Evolutionary conservation across 2,888 invertebrate species (phyloP).

Genomic region (Autographa gamma): DNA sequence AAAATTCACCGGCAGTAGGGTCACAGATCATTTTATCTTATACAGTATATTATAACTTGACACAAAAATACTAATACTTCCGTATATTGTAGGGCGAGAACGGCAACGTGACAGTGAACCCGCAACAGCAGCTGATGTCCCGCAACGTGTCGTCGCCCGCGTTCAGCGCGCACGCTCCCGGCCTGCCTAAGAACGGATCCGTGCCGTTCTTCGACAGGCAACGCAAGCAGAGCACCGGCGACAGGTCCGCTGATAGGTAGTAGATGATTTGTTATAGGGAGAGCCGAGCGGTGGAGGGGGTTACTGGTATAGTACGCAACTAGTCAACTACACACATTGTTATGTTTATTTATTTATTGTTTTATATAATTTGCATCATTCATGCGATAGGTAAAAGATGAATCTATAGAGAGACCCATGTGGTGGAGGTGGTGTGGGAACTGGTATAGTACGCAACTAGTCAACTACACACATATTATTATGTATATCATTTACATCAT

Average conservation of each 20-base stretch:
- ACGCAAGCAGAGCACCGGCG: conserved; percentile 94
- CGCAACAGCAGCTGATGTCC: conserved; percentile 88
- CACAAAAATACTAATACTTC: neutral
- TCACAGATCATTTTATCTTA: neutral
- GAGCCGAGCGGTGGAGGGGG: conserved; percentile 8
- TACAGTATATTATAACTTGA: neutral
- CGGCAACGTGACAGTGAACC: conserved; percentile 67
- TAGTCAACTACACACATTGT: neutral
- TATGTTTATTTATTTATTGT: neutral
- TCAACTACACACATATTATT: no score
- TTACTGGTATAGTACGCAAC: neutral
- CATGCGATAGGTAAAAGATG: no score
- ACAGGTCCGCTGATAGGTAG: conserved; percentile 87
- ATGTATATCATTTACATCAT: no score
- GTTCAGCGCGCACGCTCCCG: conserved; percentile 92
- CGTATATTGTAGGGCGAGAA: conserved; percentile 71
- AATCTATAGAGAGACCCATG: no score
- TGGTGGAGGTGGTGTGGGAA: no score
- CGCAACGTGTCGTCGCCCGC: conserved; percentile 96
- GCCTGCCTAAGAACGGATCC: conserved; percentile 95
- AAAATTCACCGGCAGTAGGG: no score
- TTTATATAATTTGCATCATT: no score
- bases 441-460: neutral
- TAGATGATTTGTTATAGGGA: conserved; percentile 58
- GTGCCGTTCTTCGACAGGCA: conserved; percentile 97